Evolutionary conservation across 2,797 vertebrate species (phyloP), one percentile per base, ranked within the genome.

Genomic region (Lutjanus campechanus): DNA sequence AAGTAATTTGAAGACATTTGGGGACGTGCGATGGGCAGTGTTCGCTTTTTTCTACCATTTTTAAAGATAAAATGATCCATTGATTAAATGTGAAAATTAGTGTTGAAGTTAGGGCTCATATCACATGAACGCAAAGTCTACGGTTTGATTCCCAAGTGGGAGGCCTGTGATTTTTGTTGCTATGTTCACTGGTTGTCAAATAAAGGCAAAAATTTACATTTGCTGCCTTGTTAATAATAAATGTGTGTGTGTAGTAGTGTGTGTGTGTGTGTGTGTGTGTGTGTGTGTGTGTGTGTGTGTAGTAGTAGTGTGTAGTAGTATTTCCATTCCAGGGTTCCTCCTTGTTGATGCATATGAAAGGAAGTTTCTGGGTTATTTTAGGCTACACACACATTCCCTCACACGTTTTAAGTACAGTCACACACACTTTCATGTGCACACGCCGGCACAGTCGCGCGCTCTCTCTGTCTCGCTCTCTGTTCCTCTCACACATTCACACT

Each of bases 351-450:
- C 66, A 55, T 74, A 13, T 70, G 46, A 75, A 47, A 51, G 8
- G 17, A 69, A 65, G 67, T 69, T 71, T 77, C 55, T 77, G 81
- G 69, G 82, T 82, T 77, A 75, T 84, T 75, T 76, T 71, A 20
- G 76, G 41, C 50, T 43, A 20, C 36, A 62, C 13, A 22, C 64
- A 40, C 47, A 22, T 1, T 41, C 36, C n/a, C 40, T 43, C 61
- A 25, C 4, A 51, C 29, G 43, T 41, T 65, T 36, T 64, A 82
- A 51, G 19, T 65, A 81, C 66, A 79, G 63, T 55, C 66, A 55
- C 60, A 22, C 73, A 50, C 66, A n/a, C 65, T 50, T 44, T 64
- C 51, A 25, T 50, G 9, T 59, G 13, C 74, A 40, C 75, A 47
- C 66, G 22, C 12, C 15, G 1, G 8, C 63, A 29, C 20, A 51